A percentile compares a stretch with the other conserved stretches of the same genome.
phyloP scores from a whole-genome alignment of 1,140 invertebrate genomes.

The Goniozus legneri region DNA sequence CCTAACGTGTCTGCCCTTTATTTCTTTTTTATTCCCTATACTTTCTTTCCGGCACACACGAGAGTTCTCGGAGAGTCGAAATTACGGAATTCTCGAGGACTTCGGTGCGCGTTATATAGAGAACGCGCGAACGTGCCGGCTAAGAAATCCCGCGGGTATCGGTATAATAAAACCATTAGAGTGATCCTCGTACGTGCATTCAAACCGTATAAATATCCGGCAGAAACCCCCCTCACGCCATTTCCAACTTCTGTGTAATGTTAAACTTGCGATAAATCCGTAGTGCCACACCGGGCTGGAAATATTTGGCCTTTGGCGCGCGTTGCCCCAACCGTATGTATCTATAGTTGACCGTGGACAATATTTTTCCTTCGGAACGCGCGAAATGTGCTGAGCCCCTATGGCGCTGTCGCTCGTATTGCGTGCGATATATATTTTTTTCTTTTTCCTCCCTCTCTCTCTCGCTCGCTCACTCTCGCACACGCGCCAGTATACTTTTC shows the following conservation, averaged over 20 bases:
- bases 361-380: slow-evolving; percentile 31
- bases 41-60: no score
- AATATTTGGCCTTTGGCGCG: slow-evolving; percentile 27
- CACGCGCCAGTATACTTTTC: slow-evolving; percentile 32
- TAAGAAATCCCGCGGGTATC: slow-evolving; percentile 35
- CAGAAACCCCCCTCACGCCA: slow-evolving; percentile 49
- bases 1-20: no score
- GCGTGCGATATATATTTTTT: slow-evolving; percentile 44
- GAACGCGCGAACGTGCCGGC: slow-evolving; percentile 26
- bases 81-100: slow-evolving; percentile 12
- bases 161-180: slow-evolving; percentile 47
- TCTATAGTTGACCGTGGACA: slow-evolving; percentile 27
- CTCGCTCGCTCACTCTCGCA: not conserved
- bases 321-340: no score
- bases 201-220: slow-evolving; percentile 47
- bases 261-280: slow-evolving; percentile 50
- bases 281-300: slow-evolving; percentile 28
- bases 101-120: no score
- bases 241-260: slow-evolving; percentile 51
- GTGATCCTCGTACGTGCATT: slow-evolving; percentile 43
- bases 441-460: not conserved
- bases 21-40: no score
- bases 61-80: slow-evolving; percentile 19
- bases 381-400: slow-evolving; percentile 36
- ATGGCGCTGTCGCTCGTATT: slow-evolving; percentile 44